phyloP scores from a whole-genome alignment of 2,113 vertebrate genomes.

The Lepisosteus osseus region DNA sequence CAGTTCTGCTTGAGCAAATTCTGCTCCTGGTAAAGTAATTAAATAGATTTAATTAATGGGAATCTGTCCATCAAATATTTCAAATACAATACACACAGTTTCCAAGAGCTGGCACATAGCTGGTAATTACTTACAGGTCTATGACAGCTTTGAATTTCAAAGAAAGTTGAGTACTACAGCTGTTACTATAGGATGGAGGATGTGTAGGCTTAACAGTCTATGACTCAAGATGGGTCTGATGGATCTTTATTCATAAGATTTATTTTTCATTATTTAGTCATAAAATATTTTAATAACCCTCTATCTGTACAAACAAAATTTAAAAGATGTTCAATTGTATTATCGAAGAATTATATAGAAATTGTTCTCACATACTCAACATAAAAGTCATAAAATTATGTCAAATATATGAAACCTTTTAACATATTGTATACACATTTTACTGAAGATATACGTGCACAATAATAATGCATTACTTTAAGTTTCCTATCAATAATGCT shows the following conservation, averaged over 20 bases:
- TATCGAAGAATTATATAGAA: too few relatives aligned
- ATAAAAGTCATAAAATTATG: too few relatives aligned
- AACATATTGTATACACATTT: too few relatives aligned
- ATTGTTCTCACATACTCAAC: too few relatives aligned
- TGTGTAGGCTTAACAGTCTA: background rate
- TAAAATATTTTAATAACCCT: too few relatives aligned
- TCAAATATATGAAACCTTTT: too few relatives aligned
- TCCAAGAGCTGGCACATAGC: constrained; percentile 31
- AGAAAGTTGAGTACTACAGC: background rate
- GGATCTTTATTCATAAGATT: background rate
- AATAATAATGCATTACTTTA: too few relatives aligned
- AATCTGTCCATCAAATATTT: constrained; percentile 53
- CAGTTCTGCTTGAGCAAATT: constrained; percentile 44
- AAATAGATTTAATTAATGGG: constrained; percentile 55
- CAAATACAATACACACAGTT: constrained; percentile 50
- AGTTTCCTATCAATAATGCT: too few relatives aligned
- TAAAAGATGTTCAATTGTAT: too few relatives aligned
- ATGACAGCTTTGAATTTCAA: constrained; percentile 47
- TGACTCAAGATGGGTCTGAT: background rate
- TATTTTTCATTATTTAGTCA: background rate
- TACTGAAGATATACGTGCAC: too few relatives aligned
- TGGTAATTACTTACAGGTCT: constrained; percentile 58
- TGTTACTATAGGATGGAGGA: background rate
- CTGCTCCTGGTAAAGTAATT: constrained; percentile 37
- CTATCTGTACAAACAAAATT: too few relatives aligned